phyloP scores from a whole-genome alignment of 2,113 vertebrate species.

The Corvus cornix region DNA sequence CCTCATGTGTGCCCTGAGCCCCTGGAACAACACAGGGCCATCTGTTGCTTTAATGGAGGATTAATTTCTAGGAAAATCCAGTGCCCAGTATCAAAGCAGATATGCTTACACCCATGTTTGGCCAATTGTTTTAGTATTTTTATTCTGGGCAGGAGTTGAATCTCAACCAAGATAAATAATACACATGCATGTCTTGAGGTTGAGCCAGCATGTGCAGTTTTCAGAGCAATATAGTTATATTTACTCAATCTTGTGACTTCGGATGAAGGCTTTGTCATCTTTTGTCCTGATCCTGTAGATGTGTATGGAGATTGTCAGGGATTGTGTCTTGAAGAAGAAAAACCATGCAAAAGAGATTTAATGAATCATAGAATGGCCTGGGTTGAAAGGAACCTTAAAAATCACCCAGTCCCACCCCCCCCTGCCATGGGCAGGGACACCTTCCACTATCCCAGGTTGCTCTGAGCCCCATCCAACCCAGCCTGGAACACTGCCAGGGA shows the following conservation, averaged over 20 bases:
- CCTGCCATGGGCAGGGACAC: neutral
- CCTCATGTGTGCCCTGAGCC: neutral
- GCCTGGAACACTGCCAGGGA: fast-evolving
- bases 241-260: neutral
- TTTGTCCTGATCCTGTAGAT: neutral
- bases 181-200: neutral
- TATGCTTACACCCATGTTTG: conserved; percentile 24
- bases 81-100: neutral
- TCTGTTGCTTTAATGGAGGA: conserved; percentile 60
- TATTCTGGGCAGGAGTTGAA: neutral
- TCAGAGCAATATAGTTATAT: neutral
- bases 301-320: neutral
- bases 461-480: neutral
- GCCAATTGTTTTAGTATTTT: neutral
- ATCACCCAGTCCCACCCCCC: fast-evolving
- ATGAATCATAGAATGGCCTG: neutral
- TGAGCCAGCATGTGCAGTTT: neutral
- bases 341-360: neutral
- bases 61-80: conserved; percentile 67
- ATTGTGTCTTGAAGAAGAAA: neutral
- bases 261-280: neutral
- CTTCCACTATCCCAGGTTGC: fast-evolving
- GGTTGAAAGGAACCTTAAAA: neutral
- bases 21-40: conserved; percentile 28
- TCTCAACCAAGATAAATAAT: neutral